phyloP scores from a whole-genome alignment of 2,797 vertebrate species.

The Avahi laniger region DNA sequence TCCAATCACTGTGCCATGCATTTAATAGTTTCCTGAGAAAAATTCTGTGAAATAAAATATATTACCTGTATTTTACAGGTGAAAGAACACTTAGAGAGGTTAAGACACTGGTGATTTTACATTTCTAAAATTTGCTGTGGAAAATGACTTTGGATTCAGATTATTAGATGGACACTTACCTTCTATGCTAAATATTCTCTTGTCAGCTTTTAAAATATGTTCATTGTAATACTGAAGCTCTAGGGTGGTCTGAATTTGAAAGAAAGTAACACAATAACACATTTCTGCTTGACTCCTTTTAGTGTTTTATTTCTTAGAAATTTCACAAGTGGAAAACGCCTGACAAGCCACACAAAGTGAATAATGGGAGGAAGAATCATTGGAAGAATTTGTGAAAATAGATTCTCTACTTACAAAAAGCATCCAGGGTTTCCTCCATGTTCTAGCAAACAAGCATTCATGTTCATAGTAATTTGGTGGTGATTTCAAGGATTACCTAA shows the following conservation, averaged over 20 bases:
- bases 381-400: not conserved
- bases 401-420: not conserved
- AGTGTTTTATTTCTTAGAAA: not conserved
- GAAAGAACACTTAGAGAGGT: not conserved
- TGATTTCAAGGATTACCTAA: not conserved
- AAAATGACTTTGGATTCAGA: conserved; percentile 3
- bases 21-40: not conserved
- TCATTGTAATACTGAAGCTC: not conserved
- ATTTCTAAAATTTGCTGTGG: not conserved
- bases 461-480: not conserved
- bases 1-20: not conserved
- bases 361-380: not conserved
- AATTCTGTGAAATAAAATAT: not conserved
- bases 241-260: not conserved
- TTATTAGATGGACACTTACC: not conserved
- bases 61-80: not conserved
- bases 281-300: not conserved
- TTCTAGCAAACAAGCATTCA: not conserved
- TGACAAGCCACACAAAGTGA: not conserved
- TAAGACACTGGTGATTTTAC: not conserved
- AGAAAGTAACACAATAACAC: not conserved
- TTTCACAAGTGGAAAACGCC: not conserved
- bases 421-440: not conserved
- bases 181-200: not conserved
- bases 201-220: not conserved